These are phyloP conservation scores for Rallus limicola DNA, from an alignment of 2,113 vertebrate genomes.

Conservation along the genomic window DNA sequence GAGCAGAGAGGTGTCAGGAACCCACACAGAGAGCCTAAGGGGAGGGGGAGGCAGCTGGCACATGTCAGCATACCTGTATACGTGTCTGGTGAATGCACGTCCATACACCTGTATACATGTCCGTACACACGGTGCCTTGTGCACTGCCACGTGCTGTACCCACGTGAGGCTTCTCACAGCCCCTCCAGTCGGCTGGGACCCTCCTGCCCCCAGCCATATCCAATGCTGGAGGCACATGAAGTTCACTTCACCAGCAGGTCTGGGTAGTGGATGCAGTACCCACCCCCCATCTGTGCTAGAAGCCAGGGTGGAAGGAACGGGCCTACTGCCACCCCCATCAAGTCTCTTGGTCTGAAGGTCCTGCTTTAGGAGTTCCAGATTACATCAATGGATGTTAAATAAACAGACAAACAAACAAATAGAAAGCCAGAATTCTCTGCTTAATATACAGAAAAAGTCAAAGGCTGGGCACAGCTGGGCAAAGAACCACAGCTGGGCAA, in stretches of 20 bases:
- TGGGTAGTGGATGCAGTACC: not conserved
- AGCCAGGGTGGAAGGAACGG: not conserved
- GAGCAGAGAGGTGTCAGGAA: not conserved
- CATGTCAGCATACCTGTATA: too few species aligned
- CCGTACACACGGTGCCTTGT: too few species aligned
- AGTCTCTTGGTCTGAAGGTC: not conserved
- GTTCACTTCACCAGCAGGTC: too few species aligned
- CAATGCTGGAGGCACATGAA: not conserved
- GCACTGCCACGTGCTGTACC: not conserved
- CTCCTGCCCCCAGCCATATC: not conserved
- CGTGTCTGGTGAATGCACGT: too few species aligned
- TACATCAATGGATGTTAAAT: not conserved
- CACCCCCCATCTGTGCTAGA: not conserved
- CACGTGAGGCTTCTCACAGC: not conserved
- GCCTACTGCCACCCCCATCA: not conserved
- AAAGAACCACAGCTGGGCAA: not conserved
- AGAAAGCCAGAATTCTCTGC: not conserved
- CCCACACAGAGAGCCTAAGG: not conserved
- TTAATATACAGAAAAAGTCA: not conserved
- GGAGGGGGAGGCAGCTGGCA: fast-evolving
- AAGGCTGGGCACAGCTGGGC: too few species aligned
- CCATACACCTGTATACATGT: too few species aligned
- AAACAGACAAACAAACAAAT: not conserved
- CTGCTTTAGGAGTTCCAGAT: not conserved
- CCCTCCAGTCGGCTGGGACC: not conserved